Conservation (phyloP, 1,140 invertebrate genomes). For the Agrypnia vestita region DNA sequence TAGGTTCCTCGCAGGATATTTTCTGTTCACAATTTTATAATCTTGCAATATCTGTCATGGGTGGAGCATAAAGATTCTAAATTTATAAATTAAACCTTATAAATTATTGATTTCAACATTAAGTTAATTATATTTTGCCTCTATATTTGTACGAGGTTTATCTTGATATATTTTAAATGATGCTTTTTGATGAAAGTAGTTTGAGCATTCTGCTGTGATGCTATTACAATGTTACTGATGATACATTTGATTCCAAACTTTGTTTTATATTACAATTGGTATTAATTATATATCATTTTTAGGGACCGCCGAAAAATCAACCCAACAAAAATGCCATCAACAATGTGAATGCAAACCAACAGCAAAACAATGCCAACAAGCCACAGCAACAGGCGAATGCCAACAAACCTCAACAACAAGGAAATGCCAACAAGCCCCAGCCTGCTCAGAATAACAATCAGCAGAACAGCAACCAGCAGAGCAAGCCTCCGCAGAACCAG, state of each 20-base stretch:
- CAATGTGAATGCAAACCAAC: background rate
- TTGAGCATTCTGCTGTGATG: slow-evolving; percentile 41
- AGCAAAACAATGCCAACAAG: slow-evolving; percentile 51
- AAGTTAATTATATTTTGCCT: too few relatives aligned
- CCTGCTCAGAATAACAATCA: slow-evolving; percentile 6
- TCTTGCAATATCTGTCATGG: too few relatives aligned
- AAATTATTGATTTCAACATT: background rate
- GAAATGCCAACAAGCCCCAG: background rate
- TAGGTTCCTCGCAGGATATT: background rate
- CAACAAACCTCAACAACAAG: slow-evolving; percentile 31
- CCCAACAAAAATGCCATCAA: slow-evolving; percentile 54
- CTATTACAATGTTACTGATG: slow-evolving; percentile 20
- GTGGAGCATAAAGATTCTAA: too few relatives aligned
- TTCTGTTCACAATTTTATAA: too few relatives aligned
- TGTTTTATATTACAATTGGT: background rate
- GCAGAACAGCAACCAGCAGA: slow-evolving; percentile 32
- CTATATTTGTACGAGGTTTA: too few relatives aligned
- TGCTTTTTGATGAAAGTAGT: slow-evolving; percentile 52
- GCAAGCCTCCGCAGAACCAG: slow-evolving; percentile 3
- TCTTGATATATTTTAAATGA: background rate
- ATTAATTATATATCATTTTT: background rate
- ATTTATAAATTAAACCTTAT: background rate
- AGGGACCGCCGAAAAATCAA: slow-evolving; percentile 53
- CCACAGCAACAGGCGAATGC: slow-evolving; percentile 55
- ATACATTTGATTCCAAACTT: background rate